Base-by-base conservation (phyloP, 2,797 vertebrate species). In the Rhadinocentrus ornatus region DNA sequence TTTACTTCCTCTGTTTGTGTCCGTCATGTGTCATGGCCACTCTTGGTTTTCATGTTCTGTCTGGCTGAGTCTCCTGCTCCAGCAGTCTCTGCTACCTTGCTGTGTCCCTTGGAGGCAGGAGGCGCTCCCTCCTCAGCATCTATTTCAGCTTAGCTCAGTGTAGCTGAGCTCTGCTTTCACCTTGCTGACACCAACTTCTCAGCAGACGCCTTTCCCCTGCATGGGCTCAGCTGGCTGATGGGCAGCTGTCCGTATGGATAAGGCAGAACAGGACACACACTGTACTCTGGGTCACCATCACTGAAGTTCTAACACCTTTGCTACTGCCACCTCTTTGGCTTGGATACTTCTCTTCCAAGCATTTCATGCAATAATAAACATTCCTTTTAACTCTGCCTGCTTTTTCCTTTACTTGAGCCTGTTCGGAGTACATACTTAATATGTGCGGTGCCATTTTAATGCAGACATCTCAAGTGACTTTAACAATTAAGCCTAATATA, bases 61-160 rank as follows among this genome's bases (percentile, higher is more conserved):
- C 92, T 91, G 92, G 85, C 89, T 91, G 91, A 91, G 89, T 92
- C 90, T 94, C 91, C 91, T 92, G 93, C 91, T 93, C 89, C 91
- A 92, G 87, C 89, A 67, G 85, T 87, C 86, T 87, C 82, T 77
- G 82, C 88, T 91, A 91, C 90, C 89, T 92, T 12, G 56, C 76
- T 78, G 78, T 85, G 90, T 94, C 91, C 91, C 93, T 94, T 78
- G 81, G 92, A 94, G 92, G 92, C 88, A 84, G 82, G 76, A 89
- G 78, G 70, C 75, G n/a, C 66, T 69, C 71, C 83, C 82, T 77
- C 73, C 63, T 79, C 84, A 71, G 80, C 85, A 88, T 91, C 85
- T 83, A 77, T 86, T 88, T 81, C 86, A 83, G 84, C 75, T 88
- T 81, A 64, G 80, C 82, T 83, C 86, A 84, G 79, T 31, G 54